phyloP scores from a whole-genome alignment of 2,113 vertebrate genomes.

The Albula goreensis region DNA sequence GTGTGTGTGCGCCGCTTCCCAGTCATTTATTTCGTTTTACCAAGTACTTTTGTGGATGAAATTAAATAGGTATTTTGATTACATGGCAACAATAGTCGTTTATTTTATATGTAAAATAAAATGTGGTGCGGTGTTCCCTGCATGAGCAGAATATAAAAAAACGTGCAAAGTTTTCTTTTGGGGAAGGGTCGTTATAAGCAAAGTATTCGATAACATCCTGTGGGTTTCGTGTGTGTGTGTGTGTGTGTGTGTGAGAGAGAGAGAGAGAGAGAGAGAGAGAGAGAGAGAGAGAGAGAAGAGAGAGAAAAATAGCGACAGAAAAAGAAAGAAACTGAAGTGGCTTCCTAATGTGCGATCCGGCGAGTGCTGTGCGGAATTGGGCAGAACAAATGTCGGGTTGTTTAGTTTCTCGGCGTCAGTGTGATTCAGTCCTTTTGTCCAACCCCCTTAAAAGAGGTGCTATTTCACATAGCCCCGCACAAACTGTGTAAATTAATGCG shows the following conservation, averaged over 20 bases:
- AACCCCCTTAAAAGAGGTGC: conserved; percentile 67
- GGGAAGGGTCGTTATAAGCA: not conserved
- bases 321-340: not conserved
- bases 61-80: no score
- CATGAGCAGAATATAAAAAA: no score
- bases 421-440: conserved; percentile 72
- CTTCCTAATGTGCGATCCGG: not conserved
- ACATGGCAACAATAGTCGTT: no score
- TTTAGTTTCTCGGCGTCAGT: conserved; percentile 60
- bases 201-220: not conserved
- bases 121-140: no score
- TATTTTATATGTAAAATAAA: no score
- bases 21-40: no score
- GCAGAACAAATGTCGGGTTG: conserved; percentile 67
- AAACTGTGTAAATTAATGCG: conserved; percentile 87
- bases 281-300: not conserved
- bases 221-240: not conserved
- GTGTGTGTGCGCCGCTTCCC: no score
- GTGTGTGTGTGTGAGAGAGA: no score
- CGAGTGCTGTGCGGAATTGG: conserved; percentile 49
- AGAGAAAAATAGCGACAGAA: no score
- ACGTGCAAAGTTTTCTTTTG: not conserved
- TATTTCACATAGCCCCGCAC: conserved; percentile 80
- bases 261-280: no score
- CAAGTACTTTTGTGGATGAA: no score